Evolutionary conservation across 2,113 vertebrate species (phyloP).

Genomic region (Gymnobelideus leadbeateri): DNA sequence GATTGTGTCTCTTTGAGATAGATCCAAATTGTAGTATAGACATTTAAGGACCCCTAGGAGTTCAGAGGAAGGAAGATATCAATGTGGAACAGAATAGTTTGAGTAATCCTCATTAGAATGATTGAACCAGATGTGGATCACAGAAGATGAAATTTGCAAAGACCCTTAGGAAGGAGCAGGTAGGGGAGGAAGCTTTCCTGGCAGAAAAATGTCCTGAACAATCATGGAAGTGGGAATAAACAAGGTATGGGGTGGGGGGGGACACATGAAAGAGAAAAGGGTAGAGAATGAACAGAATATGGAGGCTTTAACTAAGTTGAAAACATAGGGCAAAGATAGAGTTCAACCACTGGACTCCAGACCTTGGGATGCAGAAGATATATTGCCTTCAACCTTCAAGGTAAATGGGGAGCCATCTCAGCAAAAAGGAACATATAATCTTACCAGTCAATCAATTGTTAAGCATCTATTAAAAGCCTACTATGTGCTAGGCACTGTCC

Average conservation of each 20-base stretch:
- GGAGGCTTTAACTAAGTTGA: background rate
- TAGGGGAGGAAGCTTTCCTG: background rate
- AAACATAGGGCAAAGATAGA: background rate
- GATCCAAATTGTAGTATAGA: background rate
- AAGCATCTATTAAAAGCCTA: background rate
- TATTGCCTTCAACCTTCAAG: background rate
- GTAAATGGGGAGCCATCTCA: background rate
- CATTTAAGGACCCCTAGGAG: background rate
- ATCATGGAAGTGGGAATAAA: background rate
- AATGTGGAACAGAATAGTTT: background rate
- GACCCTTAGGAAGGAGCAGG: background rate
- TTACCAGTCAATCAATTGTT: background rate
- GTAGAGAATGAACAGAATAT: background rate
- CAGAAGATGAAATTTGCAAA: background rate
- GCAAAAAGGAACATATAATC: background rate
- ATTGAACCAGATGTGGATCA: background rate
- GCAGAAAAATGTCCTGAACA: background rate
- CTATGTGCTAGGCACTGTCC: background rate
- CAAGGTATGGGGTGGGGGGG: background rate
- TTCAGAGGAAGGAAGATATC: background rate
- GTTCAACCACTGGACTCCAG: background rate
- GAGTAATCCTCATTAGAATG: background rate
- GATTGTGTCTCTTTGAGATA: background rate
- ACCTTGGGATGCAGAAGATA: background rate
- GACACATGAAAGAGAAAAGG: background rate